Base-by-base conservation (phyloP, 1,140 invertebrate species). In the Nylanderia fulva region DNA sequence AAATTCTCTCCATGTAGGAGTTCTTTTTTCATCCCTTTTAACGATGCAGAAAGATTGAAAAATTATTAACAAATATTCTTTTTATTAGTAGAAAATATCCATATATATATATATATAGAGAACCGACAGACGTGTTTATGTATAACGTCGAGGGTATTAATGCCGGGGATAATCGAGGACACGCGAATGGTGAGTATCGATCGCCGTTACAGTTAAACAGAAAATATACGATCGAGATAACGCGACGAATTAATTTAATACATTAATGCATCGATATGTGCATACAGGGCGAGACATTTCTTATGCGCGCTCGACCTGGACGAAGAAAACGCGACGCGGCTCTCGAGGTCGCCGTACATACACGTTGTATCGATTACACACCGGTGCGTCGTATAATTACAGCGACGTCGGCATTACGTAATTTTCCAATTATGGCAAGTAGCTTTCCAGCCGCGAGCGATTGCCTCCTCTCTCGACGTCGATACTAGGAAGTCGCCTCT, bases 341-440 rank as follows among this genome's bases (percentile, higher is more conserved):
- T 80, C 77, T 71, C 77, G 77, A 72, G 77, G 77, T 82, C 39
- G 77, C 77, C 58, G 66, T 52, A 80, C n/a, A n/a, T n/a, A n/a
- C n/a, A n/a, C 48, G 77, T 33, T 33, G 29, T 80, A 82, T 82
- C 66, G 77, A 82, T 82, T 82, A 82, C 66, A 82, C 66, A 82
- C 66, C 77, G 77, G 66, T 82, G 66, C 77, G 77, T 72, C 77
- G 77, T 82, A 82, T 82, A 82, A 82, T 82, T 82, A 72, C 77
- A 29, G 66, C 39, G 52, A 82, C 66, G 15, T 71, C 18, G 52
- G n/a, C 77, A 45, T 82, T 82, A 82, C 66, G 77, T 54, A 82
- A 82, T 82, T 82, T 82, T 82, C 77, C 77, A 82, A 82, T 82
- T 82, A 82, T 52, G 66, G 52, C 66, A 54, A 72, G 52, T 68